Percentiles rank a stretch among this genome's conserved stretches.
Evolutionary conservation across 2,888 invertebrate species (phyloP).

Genomic region (Chrysotoxum bicinctum): DNA sequence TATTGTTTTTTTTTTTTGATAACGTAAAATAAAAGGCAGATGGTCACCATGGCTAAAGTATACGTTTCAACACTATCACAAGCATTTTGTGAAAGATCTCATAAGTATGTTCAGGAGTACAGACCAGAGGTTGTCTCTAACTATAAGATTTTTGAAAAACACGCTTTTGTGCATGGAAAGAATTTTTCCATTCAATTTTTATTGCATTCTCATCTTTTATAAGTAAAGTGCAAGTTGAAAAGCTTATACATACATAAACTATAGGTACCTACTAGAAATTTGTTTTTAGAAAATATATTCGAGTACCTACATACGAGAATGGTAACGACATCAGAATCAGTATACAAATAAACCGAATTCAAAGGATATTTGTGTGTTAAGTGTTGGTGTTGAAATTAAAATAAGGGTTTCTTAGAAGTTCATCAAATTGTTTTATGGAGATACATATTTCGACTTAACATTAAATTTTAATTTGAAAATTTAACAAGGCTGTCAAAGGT

Average conservation of each 20-base stretch:
- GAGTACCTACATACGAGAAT: not conserved
- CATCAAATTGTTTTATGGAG: too few species aligned
- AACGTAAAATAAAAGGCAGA: not conserved
- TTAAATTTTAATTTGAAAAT: too few species aligned
- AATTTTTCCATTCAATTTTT: conserved; percentile 55
- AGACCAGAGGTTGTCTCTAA: not conserved
- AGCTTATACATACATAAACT: conserved; percentile 33
- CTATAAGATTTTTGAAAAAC: conserved; percentile 55
- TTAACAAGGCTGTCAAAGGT: too few species aligned
- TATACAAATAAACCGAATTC: not conserved
- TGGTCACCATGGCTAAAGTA: not conserved
- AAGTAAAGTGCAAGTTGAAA: conserved; percentile 52
- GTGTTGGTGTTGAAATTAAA: not conserved
- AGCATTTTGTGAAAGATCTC: not conserved
- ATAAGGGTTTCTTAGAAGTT: too few species aligned
- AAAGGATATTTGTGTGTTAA: not conserved
- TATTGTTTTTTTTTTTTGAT: not conserved
- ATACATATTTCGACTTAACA: too few species aligned
- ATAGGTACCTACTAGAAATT: not conserved
- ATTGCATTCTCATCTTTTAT: conserved; percentile 57
- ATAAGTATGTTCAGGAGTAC: conserved; percentile 27
- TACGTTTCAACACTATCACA: conserved; percentile 1
- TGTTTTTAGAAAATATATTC: not conserved
- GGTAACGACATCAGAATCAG: not conserved
- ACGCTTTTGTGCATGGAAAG: conserved; percentile 38